These are phyloP conservation scores for Bujurquina vittata DNA, from an alignment of 2,113 vertebrate species.

Conservation along the genomic window DNA sequence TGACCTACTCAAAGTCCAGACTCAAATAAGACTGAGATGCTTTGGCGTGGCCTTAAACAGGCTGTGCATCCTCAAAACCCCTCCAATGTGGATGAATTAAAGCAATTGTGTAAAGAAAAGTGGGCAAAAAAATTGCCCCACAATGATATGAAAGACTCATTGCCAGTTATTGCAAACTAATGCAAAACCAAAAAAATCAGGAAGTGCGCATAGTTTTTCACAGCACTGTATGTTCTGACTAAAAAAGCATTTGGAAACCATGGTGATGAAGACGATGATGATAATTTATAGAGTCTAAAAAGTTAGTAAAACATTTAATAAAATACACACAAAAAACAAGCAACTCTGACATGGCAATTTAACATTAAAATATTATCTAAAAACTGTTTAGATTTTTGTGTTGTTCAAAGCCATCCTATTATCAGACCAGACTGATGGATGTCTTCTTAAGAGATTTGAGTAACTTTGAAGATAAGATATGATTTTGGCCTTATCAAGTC, in stretches of 20 bases:
- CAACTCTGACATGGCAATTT: neutral
- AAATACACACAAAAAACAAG: neutral
- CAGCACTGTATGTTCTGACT: neutral
- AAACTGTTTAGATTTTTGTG: neutral
- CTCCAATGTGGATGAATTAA: neutral
- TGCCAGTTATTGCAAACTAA: too few species aligned
- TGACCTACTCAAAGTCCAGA: neutral
- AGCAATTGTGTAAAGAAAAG: neutral
- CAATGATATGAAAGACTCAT: neutral
- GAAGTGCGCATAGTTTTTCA: too few species aligned
- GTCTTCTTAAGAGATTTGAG: neutral
- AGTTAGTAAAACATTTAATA: neutral
- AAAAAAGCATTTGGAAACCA: neutral
- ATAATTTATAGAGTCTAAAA: neutral
- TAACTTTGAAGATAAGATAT: conserved; percentile 16
- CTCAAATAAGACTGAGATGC: neutral
- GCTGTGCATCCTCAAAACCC: neutral
- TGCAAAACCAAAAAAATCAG: too few species aligned
- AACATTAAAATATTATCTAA: neutral
- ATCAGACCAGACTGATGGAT: neutral
- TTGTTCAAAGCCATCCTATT: neutral
- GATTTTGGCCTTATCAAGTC: conserved; percentile 24
- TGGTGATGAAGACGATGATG: neutral
- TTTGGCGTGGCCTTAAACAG: neutral
- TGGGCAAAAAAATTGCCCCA: neutral